Evolutionary conservation across 2,113 vertebrate species (phyloP), one percentile per base, ranked within the genome.

Genomic region (Pontoporia blainvillei): DNA sequence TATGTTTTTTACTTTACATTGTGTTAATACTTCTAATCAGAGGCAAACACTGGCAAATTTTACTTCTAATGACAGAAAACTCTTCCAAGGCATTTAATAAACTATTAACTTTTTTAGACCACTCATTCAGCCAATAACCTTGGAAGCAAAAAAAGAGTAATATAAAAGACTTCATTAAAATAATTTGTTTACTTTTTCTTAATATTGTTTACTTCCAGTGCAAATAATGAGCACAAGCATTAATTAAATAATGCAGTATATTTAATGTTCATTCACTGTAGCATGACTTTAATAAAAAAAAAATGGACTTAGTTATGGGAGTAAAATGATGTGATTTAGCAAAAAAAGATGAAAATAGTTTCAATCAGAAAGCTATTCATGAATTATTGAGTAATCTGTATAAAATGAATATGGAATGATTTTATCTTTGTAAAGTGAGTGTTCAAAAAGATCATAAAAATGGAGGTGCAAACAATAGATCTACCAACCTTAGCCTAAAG

Each of bases 181-280:
- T 72, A 20, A 95, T 97, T 97, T 98, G 92, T 96, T 97, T 98
- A 92, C 84, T 97, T 92, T 93, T 96, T 52, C 73, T 59, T 88
- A 96, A 86, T 97, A 93, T 93, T 96, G 85, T 98, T 98, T 98
- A 96, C 85, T 97, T 97, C 71, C 27, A 87, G 20, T 91, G 29
- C 61, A 95, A 95, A 97, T 84, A 66, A 88, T 84, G 31, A 98
- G 64, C 36, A 97, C 69, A 97, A 57, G 54, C 96, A 95, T 97
- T 98, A 98, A 97, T 98, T 98, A 96, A 96, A 92, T 97, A 97
- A 97, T 89, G 75, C 9, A 91, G 76, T 84, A 86, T 36, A 97
- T 82, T n/a, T 62, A 64, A 87, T 96, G 86, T 73, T 98, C 84
- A 39, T 96, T 96, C 92, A 92, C 0, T 0, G 13, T 18, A 96